These are phyloP conservation scores for Limnephilus marmoratus DNA, from an alignment of 2,888 invertebrate genomes.

Conservation along the genomic window DNA sequence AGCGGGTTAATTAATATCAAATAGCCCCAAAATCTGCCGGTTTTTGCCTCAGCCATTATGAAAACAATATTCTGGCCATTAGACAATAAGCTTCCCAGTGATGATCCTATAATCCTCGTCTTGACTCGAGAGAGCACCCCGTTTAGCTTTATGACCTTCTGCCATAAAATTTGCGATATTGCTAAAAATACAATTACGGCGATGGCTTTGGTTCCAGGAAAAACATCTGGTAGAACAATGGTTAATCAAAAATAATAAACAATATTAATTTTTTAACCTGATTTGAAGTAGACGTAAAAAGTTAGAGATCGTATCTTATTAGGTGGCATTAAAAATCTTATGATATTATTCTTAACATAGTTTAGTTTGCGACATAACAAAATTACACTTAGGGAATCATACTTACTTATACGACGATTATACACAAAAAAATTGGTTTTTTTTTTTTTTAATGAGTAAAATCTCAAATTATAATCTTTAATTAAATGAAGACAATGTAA, in stretches of 20 bases:
- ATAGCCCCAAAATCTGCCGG: not conserved
- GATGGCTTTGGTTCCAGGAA: not conserved
- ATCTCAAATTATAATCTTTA: too few relatives aligned
- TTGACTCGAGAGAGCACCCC: not conserved
- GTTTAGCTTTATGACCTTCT: not conserved
- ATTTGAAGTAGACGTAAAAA: not conserved
- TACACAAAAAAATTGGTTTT: too few relatives aligned
- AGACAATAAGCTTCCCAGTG: conserved; percentile 17
- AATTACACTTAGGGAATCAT: too few relatives aligned
- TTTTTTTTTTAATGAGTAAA: too few relatives aligned
- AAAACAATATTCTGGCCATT: conserved; percentile 20
- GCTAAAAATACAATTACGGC: not conserved
- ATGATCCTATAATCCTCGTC: conserved; percentile 19
- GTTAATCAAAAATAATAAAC: not conserved
- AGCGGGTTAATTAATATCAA: not conserved
- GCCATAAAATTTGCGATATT: not conserved
- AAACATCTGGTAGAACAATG: not conserved
- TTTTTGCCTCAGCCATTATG: conserved; percentile 11
- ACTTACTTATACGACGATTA: too few relatives aligned
- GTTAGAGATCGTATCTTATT: not conserved
- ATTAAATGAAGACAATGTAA: too few relatives aligned
- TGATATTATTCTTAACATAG: too few relatives aligned
- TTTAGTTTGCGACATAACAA: too few relatives aligned
- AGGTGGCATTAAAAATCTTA: too few relatives aligned
- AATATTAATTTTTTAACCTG: not conserved